phyloP scores from a whole-genome alignment of 1,140 invertebrate genomes.

The Phenacoccus solenopsis region DNA sequence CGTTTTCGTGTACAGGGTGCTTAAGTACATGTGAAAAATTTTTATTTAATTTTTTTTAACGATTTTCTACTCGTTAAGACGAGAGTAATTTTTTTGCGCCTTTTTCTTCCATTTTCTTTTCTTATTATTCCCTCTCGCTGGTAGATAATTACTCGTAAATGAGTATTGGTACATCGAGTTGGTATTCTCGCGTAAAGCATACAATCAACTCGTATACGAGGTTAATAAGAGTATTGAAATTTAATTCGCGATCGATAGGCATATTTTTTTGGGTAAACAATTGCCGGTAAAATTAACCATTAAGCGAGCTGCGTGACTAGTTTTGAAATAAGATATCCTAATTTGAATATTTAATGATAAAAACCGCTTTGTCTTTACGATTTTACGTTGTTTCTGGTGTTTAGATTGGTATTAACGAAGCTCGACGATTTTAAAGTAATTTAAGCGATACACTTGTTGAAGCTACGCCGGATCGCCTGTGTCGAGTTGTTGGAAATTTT shows the following conservation, averaged over 20 bases:
- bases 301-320: not conserved
- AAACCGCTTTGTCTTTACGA: not conserved
- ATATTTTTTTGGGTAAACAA: not conserved
- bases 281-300: not conserved
- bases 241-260: not conserved
- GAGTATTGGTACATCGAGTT: too few relatives aligned
- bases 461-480: not conserved
- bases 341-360: not conserved
- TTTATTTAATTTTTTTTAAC: too few relatives aligned
- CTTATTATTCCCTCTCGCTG: too few relatives aligned
- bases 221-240: not conserved
- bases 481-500: not conserved
- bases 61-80: too few relatives aligned
- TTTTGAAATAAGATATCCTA: not conserved
- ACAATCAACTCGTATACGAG: too few relatives aligned
- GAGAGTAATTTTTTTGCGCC: too few relatives aligned
- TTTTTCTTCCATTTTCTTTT: too few relatives aligned
- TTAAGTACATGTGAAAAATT: too few relatives aligned
- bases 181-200: too few relatives aligned
- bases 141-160: too few relatives aligned
- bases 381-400: not conserved
- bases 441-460: not conserved
- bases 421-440: not conserved
- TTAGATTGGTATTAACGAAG: not conserved
- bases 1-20: too few relatives aligned